Evolutionary conservation across 2,797 vertebrate genomes (phyloP).

Genomic region (Mionectes olivaceus): DNA sequence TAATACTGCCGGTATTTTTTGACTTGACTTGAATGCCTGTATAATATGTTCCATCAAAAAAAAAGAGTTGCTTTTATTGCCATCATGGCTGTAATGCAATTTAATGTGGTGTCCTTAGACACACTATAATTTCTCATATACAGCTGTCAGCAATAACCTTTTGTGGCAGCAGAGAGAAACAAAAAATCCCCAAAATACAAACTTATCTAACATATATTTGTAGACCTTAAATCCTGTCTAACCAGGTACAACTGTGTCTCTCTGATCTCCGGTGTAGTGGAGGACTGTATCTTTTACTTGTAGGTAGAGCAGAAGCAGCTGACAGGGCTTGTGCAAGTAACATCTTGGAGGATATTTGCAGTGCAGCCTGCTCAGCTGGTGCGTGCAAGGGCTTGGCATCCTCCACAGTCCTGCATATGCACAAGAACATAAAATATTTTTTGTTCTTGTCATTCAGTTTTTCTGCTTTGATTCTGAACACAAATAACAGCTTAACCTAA

Average conservation of each 20-base stretch:
- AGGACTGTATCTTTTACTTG: not conserved
- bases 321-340: not conserved
- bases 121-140: not conserved
- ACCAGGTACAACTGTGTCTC: not conserved
- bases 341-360: not conserved
- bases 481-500: not conserved
- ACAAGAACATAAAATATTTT: not conserved
- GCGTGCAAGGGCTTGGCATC: not conserved
- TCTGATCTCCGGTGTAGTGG: not conserved
- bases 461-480: not conserved
- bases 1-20: not conserved
- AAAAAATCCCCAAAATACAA: not conserved
- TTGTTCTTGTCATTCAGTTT: not conserved
- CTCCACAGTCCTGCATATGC: not conserved
- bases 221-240: not conserved
- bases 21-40: not conserved
- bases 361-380: not conserved
- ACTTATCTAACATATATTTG: not conserved
- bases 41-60: not conserved
- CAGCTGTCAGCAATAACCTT: conserved; percentile 35
- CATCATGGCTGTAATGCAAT: not conserved
- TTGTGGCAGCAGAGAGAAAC: conserved; percentile 10
- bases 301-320: not conserved
- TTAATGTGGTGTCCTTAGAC: conserved; percentile 1
- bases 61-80: not conserved